These are phyloP conservation scores for Erebia ligea DNA, from an alignment of 2,888 invertebrate genomes.

Conservation along the genomic window DNA sequence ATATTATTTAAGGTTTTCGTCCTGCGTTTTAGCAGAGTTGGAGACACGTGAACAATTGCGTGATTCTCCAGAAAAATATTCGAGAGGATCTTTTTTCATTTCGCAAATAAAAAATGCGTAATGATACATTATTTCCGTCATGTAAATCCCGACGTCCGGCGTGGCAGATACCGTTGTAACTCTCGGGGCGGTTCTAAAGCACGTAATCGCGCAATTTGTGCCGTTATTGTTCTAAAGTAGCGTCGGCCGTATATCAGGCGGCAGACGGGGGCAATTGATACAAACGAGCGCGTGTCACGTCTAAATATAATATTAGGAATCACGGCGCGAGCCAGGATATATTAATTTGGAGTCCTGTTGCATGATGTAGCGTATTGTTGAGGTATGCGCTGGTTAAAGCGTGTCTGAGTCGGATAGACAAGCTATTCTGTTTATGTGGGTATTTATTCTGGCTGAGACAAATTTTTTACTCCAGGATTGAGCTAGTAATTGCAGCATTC, in stretches of 20 bases:
- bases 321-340: constrained; percentile 83
- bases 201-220: constrained; percentile 80
- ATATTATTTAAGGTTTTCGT: no score
- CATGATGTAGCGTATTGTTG: constrained; percentile 63
- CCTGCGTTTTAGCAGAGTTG: no score
- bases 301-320: constrained; percentile 84
- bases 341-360: constrained; percentile 79
- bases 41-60: neutral
- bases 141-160: constrained; percentile 39
- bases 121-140: constrained; percentile 35
- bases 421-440: neutral
- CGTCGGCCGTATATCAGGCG: constrained; percentile 79
- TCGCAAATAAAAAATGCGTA: constrained; percentile 28
- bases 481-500: neutral
- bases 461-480: neutral
- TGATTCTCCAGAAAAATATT: neutral
- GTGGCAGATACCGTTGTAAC: constrained; percentile 40
- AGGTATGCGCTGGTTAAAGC: constrained; percentile 54
- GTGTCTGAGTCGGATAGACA: constrained; percentile 35
- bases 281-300: constrained; percentile 83
- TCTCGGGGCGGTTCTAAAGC: constrained; percentile 67
- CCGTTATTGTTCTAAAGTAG: constrained; percentile 83
- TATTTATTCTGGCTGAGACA: neutral
- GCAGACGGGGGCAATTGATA: constrained; percentile 82
- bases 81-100: neutral